Percentiles rank a stretch among this genome's conserved stretches.
Conservation (phyloP, 2,797 vertebrate species). For the Neosilurus mollespiculum region DNA sequence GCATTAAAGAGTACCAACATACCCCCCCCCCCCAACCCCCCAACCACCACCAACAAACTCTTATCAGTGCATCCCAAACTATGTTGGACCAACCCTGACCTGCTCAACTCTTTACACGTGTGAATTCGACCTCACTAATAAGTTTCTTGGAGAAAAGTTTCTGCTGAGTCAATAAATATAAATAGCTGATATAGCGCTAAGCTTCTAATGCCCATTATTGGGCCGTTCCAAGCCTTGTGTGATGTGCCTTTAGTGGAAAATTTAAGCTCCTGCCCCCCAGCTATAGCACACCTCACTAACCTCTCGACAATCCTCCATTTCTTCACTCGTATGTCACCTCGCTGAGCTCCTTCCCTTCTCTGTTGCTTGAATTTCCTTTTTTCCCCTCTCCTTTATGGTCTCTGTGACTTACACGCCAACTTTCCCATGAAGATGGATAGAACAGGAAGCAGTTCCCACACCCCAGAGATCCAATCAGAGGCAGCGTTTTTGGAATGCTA, state of each 20-base stretch:
- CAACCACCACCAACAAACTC: not conserved
- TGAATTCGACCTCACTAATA: not conserved
- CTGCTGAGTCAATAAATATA: conserved; percentile 8
- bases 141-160: conserved; percentile 4
- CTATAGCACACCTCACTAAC: conserved; percentile 30
- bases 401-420: not conserved
- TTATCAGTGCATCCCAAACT: not conserved
- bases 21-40: too few relatives aligned
- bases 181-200: not conserved
- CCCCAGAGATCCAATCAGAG: conserved; percentile 37
- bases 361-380: not conserved
- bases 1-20: not conserved
- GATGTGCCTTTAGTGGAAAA: conserved; percentile 18
- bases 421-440: conserved; percentile 35
- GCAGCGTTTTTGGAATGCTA: conserved; percentile 3
- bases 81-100: not conserved
- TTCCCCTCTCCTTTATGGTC: not conserved
- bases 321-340: not conserved
- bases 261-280: conserved; percentile 18
- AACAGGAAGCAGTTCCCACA: conserved; percentile 19
- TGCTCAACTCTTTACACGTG: not conserved
- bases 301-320: conserved; percentile 20
- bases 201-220: not conserved
- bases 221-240: not conserved
- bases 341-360: conserved; percentile 19